Evolutionary conservation across 2,888 invertebrate species (phyloP).

Genomic region (Watsonalla binaria): DNA sequence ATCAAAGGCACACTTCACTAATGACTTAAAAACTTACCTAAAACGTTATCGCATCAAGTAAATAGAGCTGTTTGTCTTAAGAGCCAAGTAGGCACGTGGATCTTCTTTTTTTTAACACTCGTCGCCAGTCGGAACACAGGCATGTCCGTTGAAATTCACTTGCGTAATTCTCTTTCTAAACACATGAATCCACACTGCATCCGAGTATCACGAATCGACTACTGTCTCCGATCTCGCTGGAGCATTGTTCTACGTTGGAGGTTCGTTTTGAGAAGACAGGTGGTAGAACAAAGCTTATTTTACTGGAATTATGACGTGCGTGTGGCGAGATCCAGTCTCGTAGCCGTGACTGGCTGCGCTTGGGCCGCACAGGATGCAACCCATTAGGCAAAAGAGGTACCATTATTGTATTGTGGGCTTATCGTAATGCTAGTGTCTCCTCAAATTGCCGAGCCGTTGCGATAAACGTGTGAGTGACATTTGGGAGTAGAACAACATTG

Average conservation of each 20-base stretch:
- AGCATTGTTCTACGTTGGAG: constrained; percentile 39
- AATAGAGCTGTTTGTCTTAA: constrained; percentile 57
- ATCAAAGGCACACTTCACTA: constrained; percentile 49
- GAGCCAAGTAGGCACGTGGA: constrained; percentile 37
- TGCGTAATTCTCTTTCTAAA: constrained; percentile 36
- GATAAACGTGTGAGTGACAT: constrained; percentile 42
- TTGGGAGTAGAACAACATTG: constrained; percentile 16
- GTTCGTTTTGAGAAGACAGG: background rate
- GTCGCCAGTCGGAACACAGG: constrained; percentile 65
- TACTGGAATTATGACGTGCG: constrained; percentile 26
- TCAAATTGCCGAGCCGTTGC: constrained; percentile 50
- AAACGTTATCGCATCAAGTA: constrained; percentile 73
- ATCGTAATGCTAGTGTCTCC: constrained; percentile 66
- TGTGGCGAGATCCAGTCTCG: constrained; percentile 54
- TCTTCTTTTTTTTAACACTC: constrained; percentile 74
- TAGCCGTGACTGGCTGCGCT: constrained; percentile 72
- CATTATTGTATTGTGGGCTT: constrained; percentile 77
- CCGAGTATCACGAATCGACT: constrained; percentile 34
- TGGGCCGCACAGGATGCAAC: constrained; percentile 63
- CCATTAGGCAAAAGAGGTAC: constrained; percentile 72
- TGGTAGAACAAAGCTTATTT: background rate
- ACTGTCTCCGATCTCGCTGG: constrained; percentile 42
- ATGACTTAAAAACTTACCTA: constrained; percentile 66
- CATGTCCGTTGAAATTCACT: constrained; percentile 66
- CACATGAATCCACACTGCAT: constrained; percentile 68